Percentiles rank a stretch among this genome's conserved stretches.
phyloP scores from a whole-genome alignment of 2,113 vertebrate genomes.

The Phodopus roborovskii region DNA sequence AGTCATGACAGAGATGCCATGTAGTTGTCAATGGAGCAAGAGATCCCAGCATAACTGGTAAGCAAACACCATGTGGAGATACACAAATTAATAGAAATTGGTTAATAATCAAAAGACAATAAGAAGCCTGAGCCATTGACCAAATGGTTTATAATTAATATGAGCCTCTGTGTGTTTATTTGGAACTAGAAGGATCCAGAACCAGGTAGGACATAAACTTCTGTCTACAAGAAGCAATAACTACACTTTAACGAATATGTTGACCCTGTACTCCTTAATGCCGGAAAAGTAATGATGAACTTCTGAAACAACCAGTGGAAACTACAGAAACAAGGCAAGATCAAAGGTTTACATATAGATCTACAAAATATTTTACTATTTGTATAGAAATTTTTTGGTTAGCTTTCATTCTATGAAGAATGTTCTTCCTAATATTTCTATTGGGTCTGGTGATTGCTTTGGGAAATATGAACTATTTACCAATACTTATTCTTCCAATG shows the following conservation, averaged over 20 bases:
- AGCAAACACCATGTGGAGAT: no score
- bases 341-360: not conserved
- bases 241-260: not conserved
- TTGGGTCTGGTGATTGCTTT: not conserved
- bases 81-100: no score
- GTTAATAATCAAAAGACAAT: no score
- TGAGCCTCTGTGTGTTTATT: no score
- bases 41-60: no score
- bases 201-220: no score
- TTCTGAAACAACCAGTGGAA: not conserved
- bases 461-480: not conserved
- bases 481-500: not conserved
- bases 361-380: not conserved
- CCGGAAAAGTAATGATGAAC: not conserved
- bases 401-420: not conserved
- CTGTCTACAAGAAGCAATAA: not conserved
- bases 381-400: not conserved
- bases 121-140: no score
- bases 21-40: no score
- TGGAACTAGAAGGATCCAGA: no score
- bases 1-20: no score
- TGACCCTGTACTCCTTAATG: not conserved
- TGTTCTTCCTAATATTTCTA: not conserved
- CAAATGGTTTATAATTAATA: no score
- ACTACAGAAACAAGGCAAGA: not conserved